Percentiles rank a stretch among this genome's conserved stretches.
These are phyloP conservation scores for Oscheius sp. DNA, from an alignment of 2,888 invertebrate genomes.

Conservation along the genomic window DNA sequence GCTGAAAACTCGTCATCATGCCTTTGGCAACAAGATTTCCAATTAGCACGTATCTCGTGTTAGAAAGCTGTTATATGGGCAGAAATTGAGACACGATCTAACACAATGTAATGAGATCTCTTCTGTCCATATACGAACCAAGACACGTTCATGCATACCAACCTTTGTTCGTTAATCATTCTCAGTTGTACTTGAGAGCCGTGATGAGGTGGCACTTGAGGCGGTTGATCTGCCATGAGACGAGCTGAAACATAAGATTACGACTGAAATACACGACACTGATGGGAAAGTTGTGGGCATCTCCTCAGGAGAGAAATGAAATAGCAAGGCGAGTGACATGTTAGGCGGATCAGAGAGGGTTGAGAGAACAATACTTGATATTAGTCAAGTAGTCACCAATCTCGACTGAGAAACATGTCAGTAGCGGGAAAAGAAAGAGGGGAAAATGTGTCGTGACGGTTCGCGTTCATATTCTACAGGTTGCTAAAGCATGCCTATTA, in stretches of 20 bases:
- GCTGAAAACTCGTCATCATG: conserved; percentile 50
- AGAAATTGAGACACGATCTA: not conserved
- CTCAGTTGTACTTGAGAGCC: conserved; percentile 57
- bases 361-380: too few species aligned
- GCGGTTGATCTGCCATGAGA: conserved; percentile 38
- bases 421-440: conserved; percentile 5
- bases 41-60: conserved; percentile 21
- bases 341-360: not conserved
- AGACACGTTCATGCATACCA: conserved; percentile 2
- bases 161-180: conserved; percentile 62
- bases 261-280: not conserved
- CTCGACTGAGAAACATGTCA: not conserved
- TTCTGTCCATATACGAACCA: not conserved
- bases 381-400: not conserved
- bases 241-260: conserved; percentile 48
- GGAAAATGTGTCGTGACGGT: not conserved
- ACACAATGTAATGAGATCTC: not conserved
- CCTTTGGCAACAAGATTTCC: not conserved
- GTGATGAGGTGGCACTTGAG: conserved; percentile 36
- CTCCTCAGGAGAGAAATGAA: not conserved
- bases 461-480: conserved; percentile 2
- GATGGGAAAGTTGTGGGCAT: not conserved
- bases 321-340: conserved; percentile 20
- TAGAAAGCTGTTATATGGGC: conserved; percentile 21
- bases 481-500: conserved; percentile 14